These are phyloP conservation scores for Baronia brevicornis DNA, from an alignment of 2,888 invertebrate genomes.

Conservation along the genomic window DNA sequence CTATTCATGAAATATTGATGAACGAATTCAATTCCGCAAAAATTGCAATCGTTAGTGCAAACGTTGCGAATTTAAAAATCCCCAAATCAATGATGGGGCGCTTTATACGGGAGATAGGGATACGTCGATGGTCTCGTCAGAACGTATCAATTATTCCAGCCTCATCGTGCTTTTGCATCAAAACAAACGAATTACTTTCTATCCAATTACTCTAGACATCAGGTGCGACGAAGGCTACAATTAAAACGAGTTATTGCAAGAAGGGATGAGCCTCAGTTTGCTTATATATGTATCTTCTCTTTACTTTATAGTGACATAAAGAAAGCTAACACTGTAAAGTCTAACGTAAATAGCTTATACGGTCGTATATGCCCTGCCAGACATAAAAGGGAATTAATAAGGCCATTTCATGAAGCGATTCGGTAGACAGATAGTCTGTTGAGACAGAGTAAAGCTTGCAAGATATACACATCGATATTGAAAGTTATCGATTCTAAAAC, in stretches of 20 bases:
- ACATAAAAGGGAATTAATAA: constrained; percentile 73
- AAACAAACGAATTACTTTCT: constrained; percentile 24
- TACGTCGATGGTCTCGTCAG: constrained; percentile 7
- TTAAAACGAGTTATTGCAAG: constrained; percentile 55
- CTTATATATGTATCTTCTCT: constrained; percentile 35
- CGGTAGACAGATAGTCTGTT: constrained; percentile 47
- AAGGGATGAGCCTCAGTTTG: constrained; percentile 28
- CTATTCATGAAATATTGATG: constrained; percentile 10
- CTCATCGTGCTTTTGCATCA: constrained; percentile 10
- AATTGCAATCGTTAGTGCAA: constrained; percentile 14
- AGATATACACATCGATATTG: constrained; percentile 57
- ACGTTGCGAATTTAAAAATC: constrained; percentile 9
- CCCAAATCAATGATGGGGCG: constrained; percentile 4
- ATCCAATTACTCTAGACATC: constrained; percentile 37
- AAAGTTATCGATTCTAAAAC: constrained; percentile 62
- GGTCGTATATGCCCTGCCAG: constrained; percentile 46
- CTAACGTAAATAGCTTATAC: constrained; percentile 57
- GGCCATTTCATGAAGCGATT: constrained; percentile 60
- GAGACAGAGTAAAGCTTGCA: constrained; percentile 38
- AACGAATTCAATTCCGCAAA: constrained; percentile 8
- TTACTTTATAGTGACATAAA: constrained; percentile 68
- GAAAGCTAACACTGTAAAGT: constrained; percentile 62
- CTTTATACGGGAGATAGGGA: constrained; percentile 10
- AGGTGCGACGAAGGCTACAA: constrained; percentile 55
- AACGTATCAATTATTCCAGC: constrained; percentile 8